Conservation (phyloP, 2,797 vertebrate genomes). For the Capromys pilorides region DNA sequence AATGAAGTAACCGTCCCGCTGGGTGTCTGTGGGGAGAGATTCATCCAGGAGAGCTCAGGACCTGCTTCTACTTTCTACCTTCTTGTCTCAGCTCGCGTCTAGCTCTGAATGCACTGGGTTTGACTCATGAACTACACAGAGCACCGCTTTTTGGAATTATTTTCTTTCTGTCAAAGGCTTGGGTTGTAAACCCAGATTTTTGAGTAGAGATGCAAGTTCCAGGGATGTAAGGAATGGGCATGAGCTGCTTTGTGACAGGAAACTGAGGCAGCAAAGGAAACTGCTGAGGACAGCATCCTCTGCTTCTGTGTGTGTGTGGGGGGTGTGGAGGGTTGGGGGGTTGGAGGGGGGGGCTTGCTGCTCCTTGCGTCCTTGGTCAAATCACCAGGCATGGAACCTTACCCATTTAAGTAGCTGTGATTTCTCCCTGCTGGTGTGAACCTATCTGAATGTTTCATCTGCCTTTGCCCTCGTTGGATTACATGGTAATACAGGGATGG, state of each 20-base stretch:
- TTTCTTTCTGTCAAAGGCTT: slow-evolving; percentile 4
- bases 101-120: neutral
- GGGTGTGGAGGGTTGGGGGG: too few species aligned
- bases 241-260: neutral
- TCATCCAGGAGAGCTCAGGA: neutral
- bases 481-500: neutral
- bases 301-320: too few species aligned
- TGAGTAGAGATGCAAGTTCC: neutral
- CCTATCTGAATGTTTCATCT: neutral
- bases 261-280: neutral
- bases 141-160: neutral
- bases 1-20: too few species aligned
- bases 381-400: neutral
- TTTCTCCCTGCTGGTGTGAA: slow-evolving; percentile 17
- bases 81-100: neutral
- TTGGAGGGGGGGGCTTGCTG: neutral
- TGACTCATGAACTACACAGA: slow-evolving; percentile 33
- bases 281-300: neutral
- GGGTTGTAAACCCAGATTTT: neutral
- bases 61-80: neutral
- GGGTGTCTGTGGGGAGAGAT: neutral
- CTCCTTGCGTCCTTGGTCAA: neutral
- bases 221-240: neutral
- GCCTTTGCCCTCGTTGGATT: slow-evolving; percentile 3
- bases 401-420: neutral